Evolutionary conservation across 2,113 vertebrate species (phyloP), one percentile per base, ranked within the genome.

Genomic region (Epinephelus moara): DNA sequence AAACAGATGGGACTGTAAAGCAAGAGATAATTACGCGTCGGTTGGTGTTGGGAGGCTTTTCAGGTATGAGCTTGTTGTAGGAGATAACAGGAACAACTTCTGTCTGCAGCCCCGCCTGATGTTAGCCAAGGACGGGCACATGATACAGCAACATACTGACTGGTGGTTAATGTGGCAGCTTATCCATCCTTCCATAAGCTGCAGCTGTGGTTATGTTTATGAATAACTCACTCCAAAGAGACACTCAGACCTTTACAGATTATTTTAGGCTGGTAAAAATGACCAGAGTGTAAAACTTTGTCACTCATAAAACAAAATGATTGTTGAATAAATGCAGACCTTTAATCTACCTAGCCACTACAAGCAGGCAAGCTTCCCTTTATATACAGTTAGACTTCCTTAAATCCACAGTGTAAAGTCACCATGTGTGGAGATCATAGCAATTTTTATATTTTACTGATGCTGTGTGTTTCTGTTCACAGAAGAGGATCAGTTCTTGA

Each of bases 1-100:
- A 73, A 87, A 80, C 77, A 61, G 79, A 87, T 62, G 62, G 45
- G 64, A 74, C 75, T 53, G 75, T 77, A 68, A 89, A 78, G 76
- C 56, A 73, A 30, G 64, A 63, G 72, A 75, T 66, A 67, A 80
- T 76, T 45, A 71, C 37, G 3, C 50, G 71, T 81, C 14, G 33
- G 63, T 30, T 50, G 70, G 15, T 23, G 33, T 27, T 17, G 3
- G 40, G 14, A 2, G 1, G 47, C 8, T 18, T 81, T 56, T 64
- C 13, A 4, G 9, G 74, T 37, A 69, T 14, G 67, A 10, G 57
- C 45, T 53, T 6, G 21, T 37, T 40, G 19, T 27, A 33, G 63
- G 6, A 30, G 33, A 37, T 55, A 77, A 37, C 2, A 37, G n/a
- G 25, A 80, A 64, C 10, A 56, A 6, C 67, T 69, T 30, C 21